Percentiles rank a stretch among this genome's conserved stretches.
Evolutionary conservation across 2,797 vertebrate genomes (phyloP).

Genomic region (Hozukius guyotensis): DNA sequence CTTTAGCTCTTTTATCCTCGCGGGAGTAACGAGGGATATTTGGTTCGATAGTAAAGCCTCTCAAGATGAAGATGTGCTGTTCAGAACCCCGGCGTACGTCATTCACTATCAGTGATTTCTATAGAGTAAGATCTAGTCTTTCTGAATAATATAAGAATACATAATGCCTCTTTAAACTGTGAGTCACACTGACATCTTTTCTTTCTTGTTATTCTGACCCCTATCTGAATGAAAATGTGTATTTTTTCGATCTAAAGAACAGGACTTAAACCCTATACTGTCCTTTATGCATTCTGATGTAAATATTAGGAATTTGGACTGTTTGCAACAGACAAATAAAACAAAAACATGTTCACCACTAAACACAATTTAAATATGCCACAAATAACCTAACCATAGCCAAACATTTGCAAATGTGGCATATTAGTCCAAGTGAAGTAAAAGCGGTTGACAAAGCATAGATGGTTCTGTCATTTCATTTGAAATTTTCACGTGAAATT

Average conservation of each 20-base stretch:
- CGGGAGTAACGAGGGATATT: conserved; percentile 21
- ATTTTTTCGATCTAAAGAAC: background rate
- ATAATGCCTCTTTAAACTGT: background rate
- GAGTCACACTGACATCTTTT: background rate
- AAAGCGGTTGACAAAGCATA: background rate
- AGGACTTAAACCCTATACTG: background rate
- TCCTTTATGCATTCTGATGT: background rate
- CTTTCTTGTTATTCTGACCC: background rate
- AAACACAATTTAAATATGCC: background rate
- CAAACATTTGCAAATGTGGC: background rate
- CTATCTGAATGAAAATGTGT: background rate
- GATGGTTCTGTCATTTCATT: background rate
- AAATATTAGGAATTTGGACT: too few relatives aligned
- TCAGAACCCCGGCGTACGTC: background rate
- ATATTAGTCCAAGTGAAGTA: background rate
- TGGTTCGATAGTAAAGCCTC: conserved; percentile 10
- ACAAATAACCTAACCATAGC: background rate
- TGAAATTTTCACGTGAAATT: background rate
- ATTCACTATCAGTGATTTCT: background rate
- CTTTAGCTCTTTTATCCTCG: conserved; percentile 30
- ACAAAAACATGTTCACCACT: background rate
- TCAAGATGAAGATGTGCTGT: conserved; percentile 31
- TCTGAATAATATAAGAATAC: background rate
- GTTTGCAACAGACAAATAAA: background rate
- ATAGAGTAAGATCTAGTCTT: background rate